phyloP scores from a whole-genome alignment of 2,113 vertebrate genomes.

The Phocoena sinus region DNA sequence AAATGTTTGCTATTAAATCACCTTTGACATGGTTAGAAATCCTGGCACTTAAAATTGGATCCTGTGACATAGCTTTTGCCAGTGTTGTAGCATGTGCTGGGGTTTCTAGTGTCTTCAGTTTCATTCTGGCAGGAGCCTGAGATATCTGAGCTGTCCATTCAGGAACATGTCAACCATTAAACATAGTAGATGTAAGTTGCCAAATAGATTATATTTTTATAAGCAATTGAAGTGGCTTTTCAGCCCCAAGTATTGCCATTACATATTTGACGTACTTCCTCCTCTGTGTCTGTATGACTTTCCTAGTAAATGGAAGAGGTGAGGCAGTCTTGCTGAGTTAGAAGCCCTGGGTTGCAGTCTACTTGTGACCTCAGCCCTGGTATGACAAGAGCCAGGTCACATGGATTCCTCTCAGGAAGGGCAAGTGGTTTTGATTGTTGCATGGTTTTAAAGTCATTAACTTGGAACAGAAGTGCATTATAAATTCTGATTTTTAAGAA shows the following conservation, averaged over 20 bases:
- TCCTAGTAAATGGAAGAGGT: neutral
- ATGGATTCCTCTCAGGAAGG: neutral
- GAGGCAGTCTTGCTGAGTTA: neutral
- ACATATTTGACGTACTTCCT: rapidly evolving
- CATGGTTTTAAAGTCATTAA: neutral
- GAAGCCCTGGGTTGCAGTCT: neutral
- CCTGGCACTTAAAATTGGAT: neutral
- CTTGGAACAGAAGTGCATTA: neutral
- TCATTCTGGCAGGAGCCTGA: neutral
- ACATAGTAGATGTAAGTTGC: neutral
- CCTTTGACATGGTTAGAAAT: neutral
- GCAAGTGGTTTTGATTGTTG: neutral
- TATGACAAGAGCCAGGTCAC: neutral
- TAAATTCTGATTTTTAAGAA: neutral
- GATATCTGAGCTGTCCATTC: neutral
- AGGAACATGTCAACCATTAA: neutral
- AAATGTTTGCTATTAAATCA: neutral
- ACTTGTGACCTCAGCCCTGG: neutral
- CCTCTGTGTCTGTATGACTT: neutral
- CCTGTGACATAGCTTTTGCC: neutral
- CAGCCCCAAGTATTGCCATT: rapidly evolving
- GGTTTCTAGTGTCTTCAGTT: neutral
- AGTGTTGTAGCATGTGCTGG: neutral
- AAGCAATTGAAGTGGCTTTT: neutral
- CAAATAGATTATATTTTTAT: neutral